Evolutionary conservation across 2,797 vertebrate genomes (phyloP).

Genomic region (Discoglossus pictus): DNA sequence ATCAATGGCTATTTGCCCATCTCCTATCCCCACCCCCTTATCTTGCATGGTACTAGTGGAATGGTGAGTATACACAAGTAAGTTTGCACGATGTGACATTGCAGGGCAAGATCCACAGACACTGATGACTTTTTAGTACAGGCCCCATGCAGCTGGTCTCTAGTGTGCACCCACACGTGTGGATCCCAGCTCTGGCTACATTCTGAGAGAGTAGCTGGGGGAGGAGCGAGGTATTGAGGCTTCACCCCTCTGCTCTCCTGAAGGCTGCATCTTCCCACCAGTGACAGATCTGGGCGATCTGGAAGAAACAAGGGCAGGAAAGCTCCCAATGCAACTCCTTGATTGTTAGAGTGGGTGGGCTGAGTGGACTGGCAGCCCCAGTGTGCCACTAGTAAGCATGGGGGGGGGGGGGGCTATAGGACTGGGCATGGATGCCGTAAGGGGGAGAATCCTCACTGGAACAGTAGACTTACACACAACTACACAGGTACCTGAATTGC

Average conservation of each 20-base stretch:
- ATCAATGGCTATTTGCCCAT: no score
- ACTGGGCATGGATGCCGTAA: constrained; percentile 7
- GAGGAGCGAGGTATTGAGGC: constrained; percentile 2
- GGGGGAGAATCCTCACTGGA: no score
- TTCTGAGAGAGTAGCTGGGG: background rate
- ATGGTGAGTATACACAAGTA: no score
- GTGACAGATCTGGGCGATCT: constrained; percentile 23
- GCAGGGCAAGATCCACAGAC: no score
- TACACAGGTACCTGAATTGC: no score
- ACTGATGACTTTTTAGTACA: no score
- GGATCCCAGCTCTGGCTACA: constrained; percentile 1
- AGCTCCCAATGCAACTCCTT: constrained; percentile 41
- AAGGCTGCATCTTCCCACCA: constrained; percentile 36
- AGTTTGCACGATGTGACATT: no score
- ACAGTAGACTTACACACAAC: no score
- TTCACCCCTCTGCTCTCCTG: constrained; percentile 23
- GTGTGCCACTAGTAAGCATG: constrained; percentile 18
- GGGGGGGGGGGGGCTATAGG: constrained; percentile 26
- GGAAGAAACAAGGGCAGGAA: constrained; percentile 9
- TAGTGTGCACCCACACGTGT: background rate
- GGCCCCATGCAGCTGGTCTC: no score
- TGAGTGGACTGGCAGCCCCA: constrained; percentile 24
- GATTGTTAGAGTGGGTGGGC: constrained; percentile 21
- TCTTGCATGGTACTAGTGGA: no score
- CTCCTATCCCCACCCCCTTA: no score